phyloP scores from a whole-genome alignment of 2,797 vertebrate species.

The Neomorphus geoffroyi region DNA sequence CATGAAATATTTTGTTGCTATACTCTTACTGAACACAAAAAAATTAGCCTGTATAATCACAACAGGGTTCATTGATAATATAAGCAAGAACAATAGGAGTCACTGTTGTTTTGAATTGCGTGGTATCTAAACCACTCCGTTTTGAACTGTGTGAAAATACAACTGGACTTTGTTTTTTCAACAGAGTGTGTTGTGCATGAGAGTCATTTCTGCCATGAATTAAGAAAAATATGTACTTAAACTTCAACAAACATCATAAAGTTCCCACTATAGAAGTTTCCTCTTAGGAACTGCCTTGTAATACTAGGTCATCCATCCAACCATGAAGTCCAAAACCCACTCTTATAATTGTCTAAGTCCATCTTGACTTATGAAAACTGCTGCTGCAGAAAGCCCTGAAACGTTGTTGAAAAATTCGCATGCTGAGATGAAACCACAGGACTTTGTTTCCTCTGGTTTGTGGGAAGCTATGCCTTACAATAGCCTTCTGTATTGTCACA shows the following conservation, averaged over 20 bases:
- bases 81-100: neutral
- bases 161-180: neutral
- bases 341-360: neutral
- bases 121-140: neutral
- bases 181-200: neutral
- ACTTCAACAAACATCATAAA: neutral
- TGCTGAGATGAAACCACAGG: neutral
- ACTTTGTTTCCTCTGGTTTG: neutral
- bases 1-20: neutral
- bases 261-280: neutral
- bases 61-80: neutral
- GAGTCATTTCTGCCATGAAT: neutral
- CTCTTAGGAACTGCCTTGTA: neutral
- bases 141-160: neutral
- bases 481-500: neutral
- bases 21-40: neutral
- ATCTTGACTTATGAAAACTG: conserved; percentile 15
- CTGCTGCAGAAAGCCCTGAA: neutral
- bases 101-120: neutral
- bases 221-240: conserved; percentile 2
- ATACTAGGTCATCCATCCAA: neutral
- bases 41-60: neutral
- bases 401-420: neutral
- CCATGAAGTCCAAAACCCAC: neutral
- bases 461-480: neutral